Percentiles rank a stretch among this genome's conserved stretches.
Evolutionary conservation across 2,113 vertebrate species (phyloP).

Genomic region (Corythornis cristatus): DNA sequence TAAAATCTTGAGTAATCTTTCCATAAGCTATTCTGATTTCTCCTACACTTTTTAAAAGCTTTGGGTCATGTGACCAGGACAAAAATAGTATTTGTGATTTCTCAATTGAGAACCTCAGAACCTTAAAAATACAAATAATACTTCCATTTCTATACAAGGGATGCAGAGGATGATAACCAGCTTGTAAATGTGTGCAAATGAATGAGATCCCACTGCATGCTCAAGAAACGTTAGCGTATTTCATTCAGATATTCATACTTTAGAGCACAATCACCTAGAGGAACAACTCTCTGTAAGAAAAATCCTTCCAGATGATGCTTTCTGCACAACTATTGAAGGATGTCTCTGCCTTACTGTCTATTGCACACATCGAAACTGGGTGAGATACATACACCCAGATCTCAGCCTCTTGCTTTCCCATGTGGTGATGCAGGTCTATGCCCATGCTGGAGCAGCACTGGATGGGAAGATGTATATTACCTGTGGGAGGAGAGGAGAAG

Average conservation of each 20-base stretch:
- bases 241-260: neutral
- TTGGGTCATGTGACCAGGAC: neutral
- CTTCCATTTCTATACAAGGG: neutral
- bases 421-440: slow-evolving; percentile 84
- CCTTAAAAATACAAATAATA: neutral
- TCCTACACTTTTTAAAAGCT: neutral
- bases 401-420: neutral
- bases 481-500: slow-evolving; percentile 86
- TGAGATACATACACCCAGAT: neutral
- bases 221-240: neutral
- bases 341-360: neutral
- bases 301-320: neutral
- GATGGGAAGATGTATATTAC: slow-evolving; percentile 91
- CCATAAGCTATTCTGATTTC: neutral
- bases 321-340: neutral
- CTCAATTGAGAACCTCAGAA: neutral
- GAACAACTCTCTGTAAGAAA: neutral
- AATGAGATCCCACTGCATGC: neutral
- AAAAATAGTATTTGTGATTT: neutral
- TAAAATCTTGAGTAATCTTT: neutral
- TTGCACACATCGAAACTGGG: neutral
- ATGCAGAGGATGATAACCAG: neutral
- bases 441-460: slow-evolving; percentile 86
- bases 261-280: neutral
- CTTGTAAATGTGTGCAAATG: neutral